A percentile compares a stretch with the other conserved stretches of the same genome.
These are phyloP conservation scores for Eristalis arbustorum DNA, from an alignment of 2,888 invertebrate species.

Conservation along the genomic window DNA sequence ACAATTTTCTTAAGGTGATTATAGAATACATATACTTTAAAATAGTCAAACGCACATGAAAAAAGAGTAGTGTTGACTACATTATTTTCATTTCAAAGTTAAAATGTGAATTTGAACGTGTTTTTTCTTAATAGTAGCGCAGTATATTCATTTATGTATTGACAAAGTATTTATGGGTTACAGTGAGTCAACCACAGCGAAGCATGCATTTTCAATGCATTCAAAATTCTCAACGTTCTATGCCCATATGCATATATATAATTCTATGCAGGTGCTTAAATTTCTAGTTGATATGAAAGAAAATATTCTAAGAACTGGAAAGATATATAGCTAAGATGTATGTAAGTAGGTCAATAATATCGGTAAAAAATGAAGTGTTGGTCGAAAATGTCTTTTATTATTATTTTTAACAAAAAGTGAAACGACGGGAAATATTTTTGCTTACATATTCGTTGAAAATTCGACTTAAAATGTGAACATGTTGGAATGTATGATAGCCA, in stretches of 20 bases:
- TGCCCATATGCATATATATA: neutral
- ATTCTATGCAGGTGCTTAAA: neutral
- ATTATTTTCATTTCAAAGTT: too few relatives aligned
- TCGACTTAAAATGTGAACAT: too few relatives aligned
- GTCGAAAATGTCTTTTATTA: neutral
- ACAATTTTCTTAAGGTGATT: neutral
- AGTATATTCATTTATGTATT: too few relatives aligned
- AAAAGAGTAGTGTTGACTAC: neutral
- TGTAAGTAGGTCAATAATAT: neutral
- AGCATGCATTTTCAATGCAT: neutral
- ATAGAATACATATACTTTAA: neutral
- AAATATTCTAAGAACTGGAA: neutral
- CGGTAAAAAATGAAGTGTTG: neutral
- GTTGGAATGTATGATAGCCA: too few relatives aligned
- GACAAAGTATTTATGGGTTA: too few relatives aligned
- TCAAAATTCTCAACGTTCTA: neutral
- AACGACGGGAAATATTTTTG: too few relatives aligned
- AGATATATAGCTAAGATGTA: neutral
- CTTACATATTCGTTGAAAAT: too few relatives aligned
- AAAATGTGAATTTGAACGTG: neutral
- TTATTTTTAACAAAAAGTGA: too few relatives aligned
- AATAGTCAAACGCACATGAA: neutral
- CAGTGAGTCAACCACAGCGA: neutral
- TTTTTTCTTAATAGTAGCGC: too few relatives aligned
- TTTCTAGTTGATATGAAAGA: neutral